These are phyloP conservation scores for Drosophila watanabei DNA, from an alignment of 1,140 invertebrate genomes.

Conservation along the genomic window DNA sequence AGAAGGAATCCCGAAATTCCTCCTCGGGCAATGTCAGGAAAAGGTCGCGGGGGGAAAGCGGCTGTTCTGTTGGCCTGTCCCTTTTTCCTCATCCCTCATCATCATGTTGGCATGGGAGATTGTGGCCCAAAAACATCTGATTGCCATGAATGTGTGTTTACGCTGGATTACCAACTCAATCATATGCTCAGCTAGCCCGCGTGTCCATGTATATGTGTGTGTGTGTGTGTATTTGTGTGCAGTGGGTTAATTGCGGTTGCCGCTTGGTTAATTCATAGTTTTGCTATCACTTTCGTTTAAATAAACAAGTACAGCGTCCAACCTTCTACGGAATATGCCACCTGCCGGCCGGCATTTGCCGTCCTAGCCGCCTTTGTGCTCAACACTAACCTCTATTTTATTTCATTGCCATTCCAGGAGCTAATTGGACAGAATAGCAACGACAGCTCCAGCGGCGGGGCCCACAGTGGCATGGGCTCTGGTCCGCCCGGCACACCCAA, in stretches of 20 bases:
- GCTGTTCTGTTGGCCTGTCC: constrained; percentile 1
- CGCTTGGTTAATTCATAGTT: constrained; percentile 52
- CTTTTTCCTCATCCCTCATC: constrained; percentile 3
- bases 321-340: constrained; percentile 40
- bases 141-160: constrained; percentile 40
- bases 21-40: constrained; percentile 45
- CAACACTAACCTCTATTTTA: constrained; percentile 28
- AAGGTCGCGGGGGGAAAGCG: constrained; percentile 31
- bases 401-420: constrained; percentile 89
- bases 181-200: constrained; percentile 16
- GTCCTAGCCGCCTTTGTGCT: constrained; percentile 12
- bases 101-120: constrained; percentile 8
- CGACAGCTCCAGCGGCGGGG: constrained; percentile 89
- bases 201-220: constrained; percentile 1
- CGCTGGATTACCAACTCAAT: constrained; percentile 24
- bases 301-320: constrained; percentile 44
- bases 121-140: constrained; percentile 40
- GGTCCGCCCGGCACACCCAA: constrained; percentile 90
- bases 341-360: constrained; percentile 56
- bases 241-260: constrained; percentile 46
- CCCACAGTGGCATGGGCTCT: constrained; percentile 91
- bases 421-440: constrained; percentile 94
- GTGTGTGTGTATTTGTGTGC: constrained; percentile 3
- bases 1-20: constrained; percentile 40
- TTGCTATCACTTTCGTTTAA: constrained; percentile 64